Base-by-base conservation (phyloP, 2,888 invertebrate genomes). In the Helobdella robusta region DNA sequence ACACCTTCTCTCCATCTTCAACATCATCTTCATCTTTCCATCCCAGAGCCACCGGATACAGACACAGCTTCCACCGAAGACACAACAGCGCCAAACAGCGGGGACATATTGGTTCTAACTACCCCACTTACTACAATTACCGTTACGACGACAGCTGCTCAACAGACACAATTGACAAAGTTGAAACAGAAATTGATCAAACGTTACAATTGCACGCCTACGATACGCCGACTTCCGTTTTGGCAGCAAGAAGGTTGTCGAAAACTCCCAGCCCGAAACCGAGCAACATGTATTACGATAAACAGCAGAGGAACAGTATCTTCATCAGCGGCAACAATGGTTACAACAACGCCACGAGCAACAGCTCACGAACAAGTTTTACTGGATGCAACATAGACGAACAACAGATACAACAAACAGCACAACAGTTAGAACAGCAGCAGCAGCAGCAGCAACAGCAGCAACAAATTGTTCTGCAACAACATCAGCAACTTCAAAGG, bases 61-160 rank as follows among this genome's bases (percentile, higher is more conserved):
- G 62, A 11, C 62, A 62, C 34, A 62, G 62, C 30, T 62, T 62
- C 50, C 62, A 62, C 32, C 62, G 62, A 3, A 36, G 62, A 25
- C 62, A 62, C 34, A 62, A 62, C 62, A 62, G 62, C 50, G 62
- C 62, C 50, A 62, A 32, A 23, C 62, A 62, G 23, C 44, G 46
- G n/a, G 50, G 62, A 4, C 48, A 62, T 35, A 18, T 32, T n/a
- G 32, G 28, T 50, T 32, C 50, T 50, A 62, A 62, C 20, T 62
- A 62, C 34, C 62, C 62, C 50, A 62, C 50, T 30, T 62, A 62
- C 50, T 62, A 62, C 62, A 62, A 62, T 50, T 62, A 62, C 62
- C 28, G 34, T 18, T 46, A 44, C 30, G 62, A 62, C 48, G 62
- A 62, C 34, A 48, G 46, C 15, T 50, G 28, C 18, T 62, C 62